A percentile compares a stretch with the other conserved stretches of the same genome.
phyloP scores from a whole-genome alignment of 2,888 invertebrate genomes.

The Tortricodes alternella region DNA sequence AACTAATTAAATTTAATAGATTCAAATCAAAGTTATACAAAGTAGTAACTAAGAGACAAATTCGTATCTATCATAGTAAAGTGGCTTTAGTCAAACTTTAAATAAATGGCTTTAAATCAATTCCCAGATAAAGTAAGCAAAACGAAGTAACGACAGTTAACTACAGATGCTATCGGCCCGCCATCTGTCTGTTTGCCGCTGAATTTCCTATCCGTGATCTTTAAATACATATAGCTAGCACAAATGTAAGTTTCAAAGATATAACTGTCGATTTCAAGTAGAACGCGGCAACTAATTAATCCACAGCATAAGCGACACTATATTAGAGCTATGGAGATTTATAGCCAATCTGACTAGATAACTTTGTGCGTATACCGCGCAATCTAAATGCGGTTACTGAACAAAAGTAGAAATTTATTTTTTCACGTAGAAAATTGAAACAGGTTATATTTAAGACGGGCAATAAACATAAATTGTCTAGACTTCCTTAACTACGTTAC shows the following conservation, averaged over 20 bases:
- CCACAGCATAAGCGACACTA: conserved; percentile 28
- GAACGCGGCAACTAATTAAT: conserved; percentile 30
- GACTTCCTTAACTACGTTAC: conserved; percentile 29
- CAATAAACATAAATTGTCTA: conserved; percentile 31
- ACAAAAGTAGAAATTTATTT: conserved; percentile 15
- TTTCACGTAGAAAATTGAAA: conserved; percentile 13
- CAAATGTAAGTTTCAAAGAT: conserved; percentile 23
- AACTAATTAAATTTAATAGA: background rate
- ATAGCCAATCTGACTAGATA: conserved; percentile 28
- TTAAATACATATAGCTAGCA: conserved; percentile 14
- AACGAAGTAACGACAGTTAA: conserved; percentile 25
- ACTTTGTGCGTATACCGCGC: conserved; percentile 24
- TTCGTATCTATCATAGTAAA: too few species aligned
- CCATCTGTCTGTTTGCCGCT: conserved; percentile 31
- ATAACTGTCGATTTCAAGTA: conserved; percentile 30
- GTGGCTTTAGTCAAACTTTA: too few species aligned
- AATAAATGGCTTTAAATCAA: conserved; percentile 18
- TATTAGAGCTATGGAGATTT: conserved; percentile 31
- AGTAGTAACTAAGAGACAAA: background rate
- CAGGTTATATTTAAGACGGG: conserved; percentile 20
- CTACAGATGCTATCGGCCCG: conserved; percentile 25
- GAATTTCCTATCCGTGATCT: conserved; percentile 22
- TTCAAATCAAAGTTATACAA: background rate
- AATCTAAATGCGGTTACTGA: conserved; percentile 17
- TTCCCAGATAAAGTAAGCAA: conserved; percentile 14